Base-by-base conservation (phyloP, 2,888 invertebrate genomes). In the Euphydryas editha region DNA sequence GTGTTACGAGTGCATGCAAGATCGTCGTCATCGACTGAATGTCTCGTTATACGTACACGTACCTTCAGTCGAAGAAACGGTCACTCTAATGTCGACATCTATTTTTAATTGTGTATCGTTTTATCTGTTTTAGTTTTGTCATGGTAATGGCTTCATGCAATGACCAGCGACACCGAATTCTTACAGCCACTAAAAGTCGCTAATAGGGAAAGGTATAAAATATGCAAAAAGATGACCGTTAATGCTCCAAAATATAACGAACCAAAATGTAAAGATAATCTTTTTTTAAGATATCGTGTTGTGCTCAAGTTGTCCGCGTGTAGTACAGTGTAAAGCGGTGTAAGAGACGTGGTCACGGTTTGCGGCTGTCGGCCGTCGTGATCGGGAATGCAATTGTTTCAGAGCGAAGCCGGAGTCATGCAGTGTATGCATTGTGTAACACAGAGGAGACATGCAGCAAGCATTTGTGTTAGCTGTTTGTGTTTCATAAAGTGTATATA, bases 201-300 rank as follows among this genome's bases (percentile, higher is more conserved):
- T 87, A 88, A 87, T 82, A 89, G 92, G 92, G 92, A 92, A 92
- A 92, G 92, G 92, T 92, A 92, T 92, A 92, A 92, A 92, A 92
- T 92, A 92, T 91, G 91, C 87, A 87, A 83, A 83, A 86, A 88
- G 88, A 90, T 88, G 87, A 83, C 82, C 85, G 83, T 86, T 73
- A 74, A 86, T 86, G 87, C 86, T 88, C 89, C 82, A 84, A 79
- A 81, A 86, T 87, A 88, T 87, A 81, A 74, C 79, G 87, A 87
- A 85, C 85, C 80, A 81, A 81, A 81, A 84, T 86, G 85, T 88
- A 82, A 84, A 79, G 69, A 76, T 79, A 76, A 78, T 75, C 72
- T 79, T 79, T 78, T 78, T 76, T 76, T 44, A n/a, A 75, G 78
- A 78, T 79, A 80, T 79, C 85, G 88, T 89, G 89, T 89, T 86